Conservation (phyloP, 2,888 invertebrate genomes). For the Tetramorium bicarinatum region DNA sequence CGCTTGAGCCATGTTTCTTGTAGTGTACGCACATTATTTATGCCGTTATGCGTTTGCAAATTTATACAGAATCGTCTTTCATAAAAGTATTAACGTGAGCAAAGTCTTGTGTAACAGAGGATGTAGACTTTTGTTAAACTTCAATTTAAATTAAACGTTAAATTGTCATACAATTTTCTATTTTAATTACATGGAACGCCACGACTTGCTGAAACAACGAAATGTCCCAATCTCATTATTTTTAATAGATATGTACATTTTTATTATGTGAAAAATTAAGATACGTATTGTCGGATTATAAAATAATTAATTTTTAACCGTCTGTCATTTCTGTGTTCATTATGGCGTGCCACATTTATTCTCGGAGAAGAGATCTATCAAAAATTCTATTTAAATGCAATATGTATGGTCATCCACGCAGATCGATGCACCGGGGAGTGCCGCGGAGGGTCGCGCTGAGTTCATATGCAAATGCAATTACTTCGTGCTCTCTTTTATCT, state of each 20-base stretch:
- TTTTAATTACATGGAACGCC: neutral
- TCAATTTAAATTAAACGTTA: too few species aligned
- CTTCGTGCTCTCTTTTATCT: conserved; percentile 70
- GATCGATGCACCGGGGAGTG: conserved; percentile 47
- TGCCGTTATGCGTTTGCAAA: neutral
- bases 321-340: neutral
- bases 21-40: neutral
- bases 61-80: neutral
- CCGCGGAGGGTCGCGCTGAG: conserved; percentile 56
- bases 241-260: neutral
- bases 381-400: conserved; percentile 76
- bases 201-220: neutral
- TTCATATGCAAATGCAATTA: conserved; percentile 80
- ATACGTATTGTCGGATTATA: neutral
- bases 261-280: conserved; percentile 1
- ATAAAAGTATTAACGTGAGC: conserved; percentile 24
- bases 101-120: neutral
- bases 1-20: neutral
- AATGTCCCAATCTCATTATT: neutral
- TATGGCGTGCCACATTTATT: conserved; percentile 36
- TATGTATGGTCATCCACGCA: conserved; percentile 65
- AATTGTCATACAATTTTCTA: neutral
- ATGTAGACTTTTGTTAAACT: neutral
- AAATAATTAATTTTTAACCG: conserved; percentile 31
- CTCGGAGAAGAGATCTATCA: conserved; percentile 42